Conservation (phyloP, 2,888 invertebrate species). For the Chloroclystis v-ata region DNA sequence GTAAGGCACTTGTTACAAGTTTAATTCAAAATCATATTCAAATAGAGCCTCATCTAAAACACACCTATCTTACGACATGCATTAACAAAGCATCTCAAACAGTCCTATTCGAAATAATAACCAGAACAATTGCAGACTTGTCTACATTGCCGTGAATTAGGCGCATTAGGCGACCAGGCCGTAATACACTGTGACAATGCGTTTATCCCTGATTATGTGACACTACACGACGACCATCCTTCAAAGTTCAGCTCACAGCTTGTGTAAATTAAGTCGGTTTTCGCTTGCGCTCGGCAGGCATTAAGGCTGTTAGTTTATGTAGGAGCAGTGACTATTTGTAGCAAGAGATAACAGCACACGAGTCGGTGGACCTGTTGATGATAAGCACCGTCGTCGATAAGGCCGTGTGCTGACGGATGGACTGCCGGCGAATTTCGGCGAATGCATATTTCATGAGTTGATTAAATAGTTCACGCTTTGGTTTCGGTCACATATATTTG, state of each 20-base stretch:
- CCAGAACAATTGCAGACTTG: slow-evolving; percentile 49
- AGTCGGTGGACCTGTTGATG: slow-evolving; percentile 75
- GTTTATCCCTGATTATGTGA: slow-evolving; percentile 64
- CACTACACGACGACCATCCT: slow-evolving; percentile 24
- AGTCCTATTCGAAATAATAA: slow-evolving; percentile 50
- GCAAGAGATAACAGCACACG: slow-evolving; percentile 74
- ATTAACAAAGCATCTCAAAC: slow-evolving; percentile 19
- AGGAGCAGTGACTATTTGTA: slow-evolving; percentile 63
- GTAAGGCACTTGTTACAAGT: no score
- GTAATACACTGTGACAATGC: slow-evolving; percentile 72
- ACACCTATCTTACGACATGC: background rate
- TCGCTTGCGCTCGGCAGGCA: slow-evolving; percentile 19
- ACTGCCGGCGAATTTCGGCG: slow-evolving; percentile 70
- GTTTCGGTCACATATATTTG: slow-evolving; percentile 50
- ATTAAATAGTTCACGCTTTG: slow-evolving; percentile 75
- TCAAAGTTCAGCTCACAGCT: slow-evolving; percentile 29
- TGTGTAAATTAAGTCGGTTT: slow-evolving; percentile 28
- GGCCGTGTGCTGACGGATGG: slow-evolving; percentile 68
- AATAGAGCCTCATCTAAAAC: background rate
- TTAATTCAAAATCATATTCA: background rate
- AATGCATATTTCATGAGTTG: slow-evolving; percentile 77
- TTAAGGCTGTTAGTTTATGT: slow-evolving; percentile 40
- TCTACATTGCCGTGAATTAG: slow-evolving; percentile 73
- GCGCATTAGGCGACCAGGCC: slow-evolving; percentile 65
- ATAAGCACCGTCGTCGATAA: slow-evolving; percentile 76